Evolutionary conservation across 2,113 vertebrate genomes (phyloP).

Genomic region (Entomyzon cyanotis): DNA sequence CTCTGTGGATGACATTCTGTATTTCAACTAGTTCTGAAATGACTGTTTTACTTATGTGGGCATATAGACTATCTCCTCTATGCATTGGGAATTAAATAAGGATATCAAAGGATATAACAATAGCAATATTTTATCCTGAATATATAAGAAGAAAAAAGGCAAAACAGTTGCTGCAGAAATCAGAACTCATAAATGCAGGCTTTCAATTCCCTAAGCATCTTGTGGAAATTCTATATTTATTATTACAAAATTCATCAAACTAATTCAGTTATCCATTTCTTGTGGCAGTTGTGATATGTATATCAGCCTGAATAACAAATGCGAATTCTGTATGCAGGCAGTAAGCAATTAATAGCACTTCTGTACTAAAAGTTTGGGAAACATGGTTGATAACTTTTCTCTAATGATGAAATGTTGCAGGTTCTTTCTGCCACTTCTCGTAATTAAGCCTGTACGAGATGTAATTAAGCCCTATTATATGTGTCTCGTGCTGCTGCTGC

Average conservation of each 20-base stretch:
- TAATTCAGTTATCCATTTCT: background rate
- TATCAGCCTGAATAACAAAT: background rate
- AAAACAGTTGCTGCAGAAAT: background rate
- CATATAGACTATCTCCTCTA: background rate
- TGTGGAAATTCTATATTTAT: background rate
- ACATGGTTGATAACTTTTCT: background rate
- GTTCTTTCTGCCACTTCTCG: constrained; percentile 29
- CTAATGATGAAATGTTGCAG: background rate
- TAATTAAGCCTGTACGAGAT: constrained; percentile 39
- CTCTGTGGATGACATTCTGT: background rate
- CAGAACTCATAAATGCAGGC: background rate
- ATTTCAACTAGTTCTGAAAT: background rate
- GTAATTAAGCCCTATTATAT: constrained; percentile 34
- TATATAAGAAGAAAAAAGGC: background rate
- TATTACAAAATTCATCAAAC: background rate
- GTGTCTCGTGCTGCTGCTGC: constrained; percentile 11
- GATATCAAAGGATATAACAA: background rate
- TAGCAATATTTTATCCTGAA: background rate
- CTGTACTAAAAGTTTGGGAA: background rate
- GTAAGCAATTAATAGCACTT: constrained; percentile 12
- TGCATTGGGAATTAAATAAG: background rate
- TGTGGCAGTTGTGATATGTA: background rate
- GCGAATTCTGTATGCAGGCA: background rate
- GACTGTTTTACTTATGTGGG: background rate
- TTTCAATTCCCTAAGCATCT: background rate